Evolutionary conservation across 1,140 invertebrate species (phyloP), one percentile per base, ranked within the genome.

Genomic region (Magallana gigas): DNA sequence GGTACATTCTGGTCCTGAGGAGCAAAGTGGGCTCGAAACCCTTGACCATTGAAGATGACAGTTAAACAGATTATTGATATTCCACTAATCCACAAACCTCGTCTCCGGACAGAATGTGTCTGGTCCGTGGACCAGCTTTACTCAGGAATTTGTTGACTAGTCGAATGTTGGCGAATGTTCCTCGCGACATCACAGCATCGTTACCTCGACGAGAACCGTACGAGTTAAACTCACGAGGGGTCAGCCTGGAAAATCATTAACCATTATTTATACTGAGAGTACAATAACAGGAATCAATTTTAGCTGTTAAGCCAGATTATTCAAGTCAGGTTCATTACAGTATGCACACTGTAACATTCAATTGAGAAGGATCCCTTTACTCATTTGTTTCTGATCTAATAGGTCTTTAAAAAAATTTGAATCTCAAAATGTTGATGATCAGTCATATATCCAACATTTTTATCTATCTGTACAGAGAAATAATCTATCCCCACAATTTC

Each of bases 131-230:
- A n/a, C 98, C 98, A 56, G 98, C 94, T 92, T 97, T 97, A 1
- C 95, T 95, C 23, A 98, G 95, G 90, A 99, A 96, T 95, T 98
- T 99, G 95, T 99, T 99, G 1, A 99, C 96, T 48, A 99, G 95
- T 23, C 99, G 97, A 94, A 99, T 99, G 95, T 99, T 99, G 60
- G 98, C 99, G 95, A 99, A 99, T 0, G 99, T 99, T 18, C 99
- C 98, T 57, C 99, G 96, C 0, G 97, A 96, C 99, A 99, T 99
- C 12, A 99, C 96, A 36, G 97, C 98, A 95, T 99, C 98, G 94
- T 99, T 98, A 58, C 99, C 99, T 92, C 99, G 96, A 14, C 99
- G 96, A 1, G 98, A 98, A 0, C 99, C 99, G 95, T 99, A 99
- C 0, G 98, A 99, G 95, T 99, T 99, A 94, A 99, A 99, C 92